Evolutionary conservation across 2,113 vertebrate genomes (phyloP), one percentile per base, ranked within the genome.

Genomic region (Onychorhynchus coronatus): DNA sequence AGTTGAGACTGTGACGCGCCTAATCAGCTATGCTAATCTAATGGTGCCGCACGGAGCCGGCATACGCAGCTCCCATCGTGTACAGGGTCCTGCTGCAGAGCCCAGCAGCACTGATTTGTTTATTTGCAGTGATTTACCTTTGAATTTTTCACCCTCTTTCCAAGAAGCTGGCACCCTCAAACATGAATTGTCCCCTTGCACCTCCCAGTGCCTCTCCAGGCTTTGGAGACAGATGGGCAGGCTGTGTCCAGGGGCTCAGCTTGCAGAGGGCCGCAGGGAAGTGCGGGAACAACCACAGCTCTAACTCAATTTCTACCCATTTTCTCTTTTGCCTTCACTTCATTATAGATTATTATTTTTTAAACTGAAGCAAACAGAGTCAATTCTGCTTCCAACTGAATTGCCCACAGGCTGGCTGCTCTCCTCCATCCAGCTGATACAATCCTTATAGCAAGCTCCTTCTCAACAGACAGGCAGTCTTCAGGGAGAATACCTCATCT

Each of bases 311-410:
- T 95, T 87, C 89, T 92, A 47, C 68, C 91, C 85, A 89, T 91
- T 94, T 96, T 93, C 82, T 67, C 75, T 77, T 90, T 91, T 96
- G 77, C 88, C 55, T 95, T 67, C 81, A 93, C 71, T 97, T 96
- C 85, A 96, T 96, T 96, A 93, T 35, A 71, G 85, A 95, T 92
- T 88, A 93, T 90, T 95, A 91, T 92, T 96, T 96, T 93, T 93
- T 88, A 86, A 94, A 93, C 88, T 68, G 93, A 92, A 88, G 65
- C 61, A 76, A 95, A 74, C 85, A 91, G 47, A 97, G 91, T 95
- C 6, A 13, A 74, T 94, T 93, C 89, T 90, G 63, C 65, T 88
- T 94, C 85, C 88, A 85, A 21, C 35, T 63, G 82, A 90, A 90
- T 83, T 83, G 88, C 93, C 89, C 56, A 52, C 5, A 5, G 93